These are phyloP conservation scores for Cantharis rustica DNA, from an alignment of 2,888 invertebrate species.

Conservation along the genomic window DNA sequence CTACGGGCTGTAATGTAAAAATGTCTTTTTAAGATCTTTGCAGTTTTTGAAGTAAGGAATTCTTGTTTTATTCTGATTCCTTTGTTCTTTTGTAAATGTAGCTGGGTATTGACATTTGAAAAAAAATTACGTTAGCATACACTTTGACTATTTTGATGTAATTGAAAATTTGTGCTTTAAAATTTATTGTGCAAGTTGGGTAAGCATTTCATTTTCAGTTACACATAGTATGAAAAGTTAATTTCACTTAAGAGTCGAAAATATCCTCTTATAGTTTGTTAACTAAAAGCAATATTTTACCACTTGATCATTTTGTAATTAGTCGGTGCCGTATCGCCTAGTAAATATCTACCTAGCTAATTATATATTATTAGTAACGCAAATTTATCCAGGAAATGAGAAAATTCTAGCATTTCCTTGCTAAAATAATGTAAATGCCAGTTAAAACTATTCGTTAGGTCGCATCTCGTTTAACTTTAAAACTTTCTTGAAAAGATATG, in stretches of 20 bases:
- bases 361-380: slow-evolving; percentile 10
- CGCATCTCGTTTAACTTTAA: slow-evolving; percentile 14
- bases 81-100: background rate
- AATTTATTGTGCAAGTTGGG: background rate
- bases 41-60: background rate
- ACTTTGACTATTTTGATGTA: background rate
- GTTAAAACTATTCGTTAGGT: slow-evolving; percentile 16
- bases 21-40: background rate
- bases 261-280: background rate
- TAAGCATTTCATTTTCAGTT: background rate
- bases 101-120: background rate
- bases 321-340: background rate
- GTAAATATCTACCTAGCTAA: slow-evolving; percentile 2
- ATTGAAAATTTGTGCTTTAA: background rate
- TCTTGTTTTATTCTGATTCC: background rate
- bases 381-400: slow-evolving; percentile 6
- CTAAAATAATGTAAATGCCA: slow-evolving; percentile 18
- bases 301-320: background rate
- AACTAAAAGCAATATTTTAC: background rate
- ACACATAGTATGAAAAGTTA: background rate
- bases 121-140: background rate
- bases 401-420: slow-evolving; percentile 5
- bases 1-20: background rate
- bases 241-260: background rate
- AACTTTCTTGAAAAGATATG: slow-evolving; percentile 12